A percentile compares a stretch with the other conserved stretches of the same genome.
phyloP scores from a whole-genome alignment of 1,140 invertebrate genomes.

The Thrips palmi region DNA sequence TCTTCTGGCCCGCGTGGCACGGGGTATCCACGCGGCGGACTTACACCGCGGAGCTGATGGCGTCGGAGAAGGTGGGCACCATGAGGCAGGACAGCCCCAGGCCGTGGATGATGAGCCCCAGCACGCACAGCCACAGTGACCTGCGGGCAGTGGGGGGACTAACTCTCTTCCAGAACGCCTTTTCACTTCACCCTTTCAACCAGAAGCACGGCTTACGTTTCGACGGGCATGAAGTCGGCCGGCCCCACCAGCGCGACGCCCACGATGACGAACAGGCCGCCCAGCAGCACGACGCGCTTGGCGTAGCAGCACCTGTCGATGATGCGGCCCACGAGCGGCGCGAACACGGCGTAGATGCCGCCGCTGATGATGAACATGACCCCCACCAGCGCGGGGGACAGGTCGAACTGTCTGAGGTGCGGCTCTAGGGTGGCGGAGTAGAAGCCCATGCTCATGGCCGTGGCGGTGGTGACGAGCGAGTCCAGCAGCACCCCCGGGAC shows the following conservation, averaged over 20 bases:
- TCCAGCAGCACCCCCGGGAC: slow-evolving; percentile 23
- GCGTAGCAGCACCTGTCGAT: slow-evolving; percentile 22
- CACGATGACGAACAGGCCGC: slow-evolving; percentile 21
- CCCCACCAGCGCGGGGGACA: slow-evolving; percentile 30
- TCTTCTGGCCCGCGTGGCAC: too few relatives aligned
- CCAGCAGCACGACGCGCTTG: slow-evolving; percentile 18
- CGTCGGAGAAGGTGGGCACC: slow-evolving; percentile 28
- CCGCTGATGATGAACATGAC: slow-evolving; percentile 33
- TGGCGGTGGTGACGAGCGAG: slow-evolving; percentile 20
- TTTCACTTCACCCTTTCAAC: not conserved
- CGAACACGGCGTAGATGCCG: slow-evolving; percentile 29
- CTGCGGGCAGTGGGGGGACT: slow-evolving; percentile 16
- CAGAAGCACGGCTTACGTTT: slow-evolving; percentile 14
- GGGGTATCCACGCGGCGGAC: too few relatives aligned
- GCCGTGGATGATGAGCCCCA: slow-evolving; percentile 27
- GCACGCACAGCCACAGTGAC: slow-evolving; percentile 22
- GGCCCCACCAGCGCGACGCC: slow-evolving; percentile 27
- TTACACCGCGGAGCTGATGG: slow-evolving; percentile 26
- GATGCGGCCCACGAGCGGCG: slow-evolving; percentile 29
- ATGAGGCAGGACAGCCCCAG: slow-evolving; percentile 27
- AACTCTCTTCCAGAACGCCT: not conserved
- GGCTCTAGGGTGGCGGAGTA: slow-evolving; percentile 30
- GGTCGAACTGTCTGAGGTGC: slow-evolving; percentile 31
- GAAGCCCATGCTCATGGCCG: slow-evolving; percentile 29
- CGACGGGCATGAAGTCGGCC: slow-evolving; percentile 19